Conservation (phyloP, 2,113 vertebrate genomes). For the Seriola rivoliana region DNA sequence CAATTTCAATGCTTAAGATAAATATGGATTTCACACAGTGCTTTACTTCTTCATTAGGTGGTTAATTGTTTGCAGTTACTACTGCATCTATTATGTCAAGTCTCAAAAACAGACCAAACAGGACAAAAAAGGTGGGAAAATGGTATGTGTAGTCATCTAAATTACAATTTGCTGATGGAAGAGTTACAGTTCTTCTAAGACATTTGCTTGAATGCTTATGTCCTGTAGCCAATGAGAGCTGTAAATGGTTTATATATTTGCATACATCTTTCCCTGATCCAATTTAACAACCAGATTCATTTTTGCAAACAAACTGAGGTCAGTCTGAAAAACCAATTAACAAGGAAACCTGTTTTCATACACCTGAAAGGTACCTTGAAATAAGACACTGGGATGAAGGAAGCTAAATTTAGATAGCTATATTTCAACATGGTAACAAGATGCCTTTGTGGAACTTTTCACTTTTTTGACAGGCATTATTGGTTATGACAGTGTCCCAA, state of each 20-base stretch:
- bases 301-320: slow-evolving; percentile 15
- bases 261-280: slow-evolving; percentile 4
- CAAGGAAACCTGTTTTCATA: neutral
- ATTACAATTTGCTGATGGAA: neutral
- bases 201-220: slow-evolving; percentile 2
- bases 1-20: neutral
- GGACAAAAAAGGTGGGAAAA: no score
- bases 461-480: slow-evolving; percentile 1
- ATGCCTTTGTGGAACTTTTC: slow-evolving; percentile 3
- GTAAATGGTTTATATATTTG: slow-evolving; percentile 6
- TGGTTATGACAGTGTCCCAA: slow-evolving; percentile 46
- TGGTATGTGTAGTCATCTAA: neutral
- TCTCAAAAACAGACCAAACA: neutral
- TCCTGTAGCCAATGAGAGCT: neutral
- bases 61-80: neutral
- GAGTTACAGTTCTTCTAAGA: neutral
- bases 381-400: slow-evolving; percentile 5
- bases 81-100: neutral
- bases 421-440: slow-evolving; percentile 23
- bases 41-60: slow-evolving; percentile 10
- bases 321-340: neutral
- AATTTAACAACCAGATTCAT: neutral
- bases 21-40: neutral
- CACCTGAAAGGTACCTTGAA: slow-evolving; percentile 30
- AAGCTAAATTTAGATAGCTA: slow-evolving; percentile 54